Base-by-base conservation (phyloP, 2,888 invertebrate species). In the Drosophila hamatofila region DNA sequence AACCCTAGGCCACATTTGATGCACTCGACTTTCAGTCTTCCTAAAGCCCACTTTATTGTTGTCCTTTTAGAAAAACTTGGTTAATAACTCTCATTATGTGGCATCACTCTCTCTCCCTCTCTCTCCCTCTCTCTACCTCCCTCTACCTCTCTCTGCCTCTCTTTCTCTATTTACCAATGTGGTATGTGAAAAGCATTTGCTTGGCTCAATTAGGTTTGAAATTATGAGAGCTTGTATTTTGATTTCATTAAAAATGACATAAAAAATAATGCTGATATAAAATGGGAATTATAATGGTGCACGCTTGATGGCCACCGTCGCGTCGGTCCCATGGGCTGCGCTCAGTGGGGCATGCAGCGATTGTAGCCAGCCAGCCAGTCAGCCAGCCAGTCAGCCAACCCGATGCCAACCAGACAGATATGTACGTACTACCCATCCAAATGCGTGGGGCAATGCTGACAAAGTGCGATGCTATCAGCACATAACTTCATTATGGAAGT, bases 401-500 rank as follows among this genome's bases (percentile, higher is more conserved):
- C 35, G 35, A 62, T 56, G 41, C 49, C 49, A 59, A 21, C 35
- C 51, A 33, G 46, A 37, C 42, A 44, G 21, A 42, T 21, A n/a
- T 8, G 9, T 30, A 9, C 30, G 8, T 30, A 37, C 42, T 61
- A 44, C 60, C 54, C 23, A 68, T 54, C 61, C 51, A 58, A 74
- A 70, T 73, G 44, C 60, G 55, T 58, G 69, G 66, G 58, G 56
- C 66, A 66, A 52, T 66, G 72, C 76, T 76, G 81, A 86, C 84
- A 86, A 86, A 86, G 74, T 83, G 83, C 73, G 84, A 81, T 82
- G 83, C 81, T 80, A 89, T 84, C 84, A 84, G 83, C 77, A 83
- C 80, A 84, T 90, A 91, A 90, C 91, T 91, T 91, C 86, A 90
- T 91, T 90, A 91, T 74, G 81, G 78, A 89, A 91, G 84, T 90